Evolutionary conservation across 2,113 vertebrate genomes (phyloP).

Genomic region (Archocentrus centrarchus): DNA sequence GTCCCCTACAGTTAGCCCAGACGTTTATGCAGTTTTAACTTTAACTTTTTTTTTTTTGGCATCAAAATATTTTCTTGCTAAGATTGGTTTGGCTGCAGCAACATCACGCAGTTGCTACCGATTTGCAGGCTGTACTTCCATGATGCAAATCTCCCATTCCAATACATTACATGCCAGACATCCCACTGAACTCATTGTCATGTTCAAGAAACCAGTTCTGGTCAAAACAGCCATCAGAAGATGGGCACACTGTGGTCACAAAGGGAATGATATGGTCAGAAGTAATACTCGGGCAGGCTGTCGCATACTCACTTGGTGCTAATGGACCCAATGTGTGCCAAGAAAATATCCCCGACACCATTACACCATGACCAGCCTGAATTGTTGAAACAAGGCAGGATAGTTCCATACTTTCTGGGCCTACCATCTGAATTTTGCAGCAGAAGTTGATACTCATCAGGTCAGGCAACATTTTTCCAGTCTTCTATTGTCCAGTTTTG

Average conservation of each 20-base stretch:
- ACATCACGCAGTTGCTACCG: neutral
- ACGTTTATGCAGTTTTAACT: neutral
- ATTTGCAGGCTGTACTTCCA: neutral
- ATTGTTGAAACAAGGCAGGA: too few species aligned
- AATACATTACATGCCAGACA: neutral
- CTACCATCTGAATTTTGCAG: too few species aligned
- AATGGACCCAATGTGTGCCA: neutral
- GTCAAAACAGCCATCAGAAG: neutral
- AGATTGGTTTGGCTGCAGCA: neutral
- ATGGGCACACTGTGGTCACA: neutral
- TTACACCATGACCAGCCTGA: too few species aligned
- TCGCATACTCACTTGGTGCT: neutral
- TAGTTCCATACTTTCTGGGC: too few species aligned
- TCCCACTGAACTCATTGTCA: neutral
- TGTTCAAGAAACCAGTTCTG: neutral
- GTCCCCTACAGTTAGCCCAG: neutral
- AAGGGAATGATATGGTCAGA: neutral
- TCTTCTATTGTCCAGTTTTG: too few species aligned
- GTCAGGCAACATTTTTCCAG: too few species aligned
- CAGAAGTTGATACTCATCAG: too few species aligned
- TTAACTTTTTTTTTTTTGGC: neutral
- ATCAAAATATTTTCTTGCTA: neutral
- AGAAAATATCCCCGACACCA: too few species aligned
- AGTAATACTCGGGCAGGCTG: neutral
- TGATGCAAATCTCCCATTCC: neutral